Base-by-base conservation (phyloP, 2,113 vertebrate genomes). In the Bombycilla garrulus region DNA sequence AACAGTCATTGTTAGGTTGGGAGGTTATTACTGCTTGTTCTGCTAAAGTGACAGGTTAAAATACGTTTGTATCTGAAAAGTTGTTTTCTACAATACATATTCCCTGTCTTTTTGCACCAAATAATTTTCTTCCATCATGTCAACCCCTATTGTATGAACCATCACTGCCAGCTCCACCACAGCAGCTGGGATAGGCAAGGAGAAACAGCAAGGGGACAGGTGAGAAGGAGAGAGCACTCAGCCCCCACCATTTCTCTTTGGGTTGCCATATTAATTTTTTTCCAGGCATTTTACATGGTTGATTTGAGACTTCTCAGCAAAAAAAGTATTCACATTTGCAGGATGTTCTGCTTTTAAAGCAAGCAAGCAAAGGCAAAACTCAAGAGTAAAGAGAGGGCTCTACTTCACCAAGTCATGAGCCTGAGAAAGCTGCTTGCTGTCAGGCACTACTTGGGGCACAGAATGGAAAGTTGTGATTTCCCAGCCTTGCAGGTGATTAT, bases 21-120 rank as follows among this genome's bases (percentile, higher is more conserved):
- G 88, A 92, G 86, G 88, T 94, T 96, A 96, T 95, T 94, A 93
- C 69, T 90, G 86, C 93, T 92, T 86, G 82, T 96, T 96, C 95
- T 95, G 76, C 74, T 91, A 2, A 94, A 94, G 80, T 92, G 95
- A 94, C 95, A 96, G 69, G 61, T 74, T 95, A 88, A 96, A 96
- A 94, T 51, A 81, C 64, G 29, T 90, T 84, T 84, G 44, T 77
- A 96, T 33, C 79, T 90, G 88, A 86, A 86, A 90, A 81, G 48
- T 88, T 93, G 72, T 86, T 96, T 96, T 94, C 88, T 81, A 65
- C 56, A 74, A 60, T 78, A 74, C 14, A 53, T 48, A 83, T 69
- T 88, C 64, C 36, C 72, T 0, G 1, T 67, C 74, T 90, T 92
- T 86, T 86, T 0, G 0, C 80, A 78, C 48, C 51, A 90, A 97